Evolutionary conservation across 2,113 vertebrate species (phyloP).

Genomic region (Bagarius yarrelli): DNA sequence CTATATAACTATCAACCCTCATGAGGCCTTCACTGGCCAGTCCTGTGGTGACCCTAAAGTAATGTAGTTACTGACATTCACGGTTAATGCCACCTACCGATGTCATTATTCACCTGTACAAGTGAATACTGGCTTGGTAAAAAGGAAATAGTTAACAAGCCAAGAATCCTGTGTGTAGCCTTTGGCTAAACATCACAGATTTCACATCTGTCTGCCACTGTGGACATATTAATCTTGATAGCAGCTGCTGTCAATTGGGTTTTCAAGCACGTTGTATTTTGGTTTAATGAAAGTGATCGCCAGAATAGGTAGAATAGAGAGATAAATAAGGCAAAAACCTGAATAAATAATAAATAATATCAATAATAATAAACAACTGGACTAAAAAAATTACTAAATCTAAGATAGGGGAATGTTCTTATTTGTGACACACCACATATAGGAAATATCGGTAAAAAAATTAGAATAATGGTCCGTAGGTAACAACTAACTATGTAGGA

Average conservation of each 20-base stretch:
- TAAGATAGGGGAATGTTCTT: background rate
- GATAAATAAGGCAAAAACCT: background rate
- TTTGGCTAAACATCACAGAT: background rate
- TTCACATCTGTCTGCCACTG: constrained; percentile 2
- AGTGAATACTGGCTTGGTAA: constrained; percentile 25
- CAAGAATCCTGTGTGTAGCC: background rate
- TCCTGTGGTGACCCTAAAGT: background rate
- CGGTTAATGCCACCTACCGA: constrained; percentile 38
- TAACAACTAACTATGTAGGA: no score
- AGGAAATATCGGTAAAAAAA: background rate
- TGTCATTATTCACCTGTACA: constrained; percentile 39
- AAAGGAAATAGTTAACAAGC: constrained; percentile 5
- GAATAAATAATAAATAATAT: background rate
- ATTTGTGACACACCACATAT: no score
- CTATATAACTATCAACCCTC: background rate
- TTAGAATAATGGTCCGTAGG: no score
- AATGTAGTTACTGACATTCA: constrained; percentile 33
- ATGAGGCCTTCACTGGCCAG: constrained; percentile 4
- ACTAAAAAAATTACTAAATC: background rate
- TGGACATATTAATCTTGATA: background rate
- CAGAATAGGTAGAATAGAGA: background rate
- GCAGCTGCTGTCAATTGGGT: constrained; percentile 7
- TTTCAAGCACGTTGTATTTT: background rate
- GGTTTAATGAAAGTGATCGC: background rate
- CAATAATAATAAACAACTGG: no score